phyloP scores from a whole-genome alignment of 2,113 vertebrate species.

The Mesoclemmys tuberculata region DNA sequence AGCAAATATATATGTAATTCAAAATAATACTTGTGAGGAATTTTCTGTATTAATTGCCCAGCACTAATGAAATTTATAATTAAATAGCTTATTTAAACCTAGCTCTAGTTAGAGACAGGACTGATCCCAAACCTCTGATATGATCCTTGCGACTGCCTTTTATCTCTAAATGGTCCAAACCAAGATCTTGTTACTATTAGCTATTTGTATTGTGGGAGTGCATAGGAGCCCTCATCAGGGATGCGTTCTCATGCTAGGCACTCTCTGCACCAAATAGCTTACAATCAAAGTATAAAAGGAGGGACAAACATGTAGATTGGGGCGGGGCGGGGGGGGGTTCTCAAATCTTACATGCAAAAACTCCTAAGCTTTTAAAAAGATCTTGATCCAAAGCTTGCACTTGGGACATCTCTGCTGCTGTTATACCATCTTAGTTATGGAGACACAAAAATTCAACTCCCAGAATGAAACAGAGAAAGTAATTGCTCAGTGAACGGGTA shows the following conservation, averaged over 20 bases:
- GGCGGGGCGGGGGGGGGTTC: too few relatives aligned
- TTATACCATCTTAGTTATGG: background rate
- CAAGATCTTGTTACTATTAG: background rate
- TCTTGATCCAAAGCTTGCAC: background rate
- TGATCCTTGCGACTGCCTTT: slow-evolving; percentile 3
- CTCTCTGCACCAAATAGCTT: slow-evolving; percentile 5
- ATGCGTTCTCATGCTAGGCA: background rate
- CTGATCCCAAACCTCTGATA: background rate
- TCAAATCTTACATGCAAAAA: background rate
- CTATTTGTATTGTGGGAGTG: background rate
- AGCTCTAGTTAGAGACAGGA: background rate
- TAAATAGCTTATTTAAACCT: background rate
- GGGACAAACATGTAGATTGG: background rate
- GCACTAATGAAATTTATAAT: background rate
- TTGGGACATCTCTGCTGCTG: background rate
- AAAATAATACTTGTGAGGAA: background rate
- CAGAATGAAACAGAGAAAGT: too few relatives aligned
- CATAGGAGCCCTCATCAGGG: background rate
- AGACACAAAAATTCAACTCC: background rate
- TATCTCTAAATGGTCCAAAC: background rate
- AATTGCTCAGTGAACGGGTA: background rate
- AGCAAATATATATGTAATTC: background rate
- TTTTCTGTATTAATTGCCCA: background rate
- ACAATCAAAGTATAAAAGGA: background rate
- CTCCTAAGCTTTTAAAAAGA: background rate